phyloP scores from a whole-genome alignment of 2,888 invertebrate genomes.

The Cepaea hortensis region DNA sequence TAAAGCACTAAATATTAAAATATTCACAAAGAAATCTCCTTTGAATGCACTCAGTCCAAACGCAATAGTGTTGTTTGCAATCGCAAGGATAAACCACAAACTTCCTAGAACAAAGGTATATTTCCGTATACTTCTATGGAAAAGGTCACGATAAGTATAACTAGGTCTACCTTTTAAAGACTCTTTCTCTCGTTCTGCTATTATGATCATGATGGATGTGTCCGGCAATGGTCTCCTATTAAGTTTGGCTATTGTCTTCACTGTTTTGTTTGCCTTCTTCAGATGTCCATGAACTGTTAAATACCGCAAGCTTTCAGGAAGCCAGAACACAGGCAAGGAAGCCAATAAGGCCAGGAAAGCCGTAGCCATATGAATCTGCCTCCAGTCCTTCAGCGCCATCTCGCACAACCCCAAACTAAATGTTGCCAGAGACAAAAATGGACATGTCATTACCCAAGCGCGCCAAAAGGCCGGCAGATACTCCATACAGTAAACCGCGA shows the following conservation, averaged over 20 bases:
- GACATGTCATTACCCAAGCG: neutral
- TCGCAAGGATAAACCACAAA: conserved; percentile 17
- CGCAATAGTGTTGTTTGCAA: conserved; percentile 57
- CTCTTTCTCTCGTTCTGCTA: neutral
- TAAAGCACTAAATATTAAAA: conserved; percentile 50
- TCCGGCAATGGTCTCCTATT: conserved; percentile 20
- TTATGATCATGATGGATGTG: neutral
- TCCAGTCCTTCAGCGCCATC: conserved; percentile 4
- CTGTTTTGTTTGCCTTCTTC: neutral
- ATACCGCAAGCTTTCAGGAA: conserved; percentile 6
- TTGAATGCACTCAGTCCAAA: conserved; percentile 54
- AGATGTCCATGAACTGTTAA: conserved; percentile 14
- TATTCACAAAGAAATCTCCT: conserved; percentile 56
- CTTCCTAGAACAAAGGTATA: neutral
- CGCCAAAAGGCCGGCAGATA: neutral
- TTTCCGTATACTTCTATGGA: neutral
- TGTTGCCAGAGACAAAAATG: neutral
- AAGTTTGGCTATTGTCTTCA: neutral
- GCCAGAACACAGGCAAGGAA: conserved; percentile 9
- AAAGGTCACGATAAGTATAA: neutral
- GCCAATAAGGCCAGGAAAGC: neutral
- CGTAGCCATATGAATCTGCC: neutral
- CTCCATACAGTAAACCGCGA: neutral
- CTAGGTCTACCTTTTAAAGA: neutral
- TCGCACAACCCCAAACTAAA: neutral